Base-by-base conservation (phyloP, 1,140 invertebrate genomes). In the Drosophila obscura region DNA sequence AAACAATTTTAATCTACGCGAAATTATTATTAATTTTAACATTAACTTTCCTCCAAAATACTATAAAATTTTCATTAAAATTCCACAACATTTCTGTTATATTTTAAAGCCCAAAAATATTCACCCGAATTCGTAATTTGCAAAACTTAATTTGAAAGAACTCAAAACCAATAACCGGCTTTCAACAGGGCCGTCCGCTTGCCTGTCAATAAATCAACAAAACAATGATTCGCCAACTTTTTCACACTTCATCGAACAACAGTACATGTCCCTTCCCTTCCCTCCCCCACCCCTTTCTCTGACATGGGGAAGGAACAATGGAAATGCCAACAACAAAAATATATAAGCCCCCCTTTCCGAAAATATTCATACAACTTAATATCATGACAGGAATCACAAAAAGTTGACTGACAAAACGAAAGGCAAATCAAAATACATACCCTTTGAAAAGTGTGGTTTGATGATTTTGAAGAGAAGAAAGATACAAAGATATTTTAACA, bases 161-260 rank as follows among this genome's bases (percentile, higher is more conserved):
- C 44, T 55, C 52, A 65, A 65, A 59, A 19, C 50, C 44, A 62
- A 55, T 74, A 63, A 73, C 53, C 35, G 60, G 46, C 72, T 74
- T 64, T 65, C 72, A 65, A 35, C 68, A 11, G 19, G 9, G 31
- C 31, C 11, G 11, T 3, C 35, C 4, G 35, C 11, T 9, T 39
- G 35, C 22, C 58, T 73, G 71, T 73, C 68, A 73, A 73, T 73
- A 73, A 73, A 73, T 73, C 59, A 73, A 71, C 48, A 19, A 39
- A 62, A 39, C 35, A 48, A 41, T 65, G 66, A 39, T 58, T 69
- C 45, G 26, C 48, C 51, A 49, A 56, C 67, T 64, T 57, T 68
- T 69, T 69, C 41, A 43, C 58, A 56, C 69, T 49, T 35, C 66
- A 72, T 41, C 8, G 48, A 46, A 13, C 26, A 56, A 49, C 66